phyloP scores from a whole-genome alignment of 2,113 vertebrate species.

The Pavo muticus region DNA sequence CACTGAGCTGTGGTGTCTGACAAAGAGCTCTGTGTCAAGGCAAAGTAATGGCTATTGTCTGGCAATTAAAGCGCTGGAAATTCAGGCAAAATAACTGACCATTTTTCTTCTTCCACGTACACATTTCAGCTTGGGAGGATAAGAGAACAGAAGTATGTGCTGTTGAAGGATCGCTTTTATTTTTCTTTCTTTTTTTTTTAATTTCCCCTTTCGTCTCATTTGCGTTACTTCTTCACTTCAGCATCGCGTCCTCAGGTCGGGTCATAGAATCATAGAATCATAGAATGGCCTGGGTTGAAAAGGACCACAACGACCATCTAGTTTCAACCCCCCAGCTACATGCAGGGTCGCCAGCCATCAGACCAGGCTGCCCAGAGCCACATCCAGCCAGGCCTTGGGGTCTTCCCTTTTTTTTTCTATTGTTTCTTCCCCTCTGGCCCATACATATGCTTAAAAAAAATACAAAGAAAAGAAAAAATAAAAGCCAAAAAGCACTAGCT shows the following conservation, averaged over 20 bases:
- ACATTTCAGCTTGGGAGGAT: neutral
- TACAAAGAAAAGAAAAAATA: neutral
- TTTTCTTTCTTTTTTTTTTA: neutral
- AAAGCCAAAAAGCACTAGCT: neutral
- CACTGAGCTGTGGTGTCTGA: slow-evolving; percentile 20
- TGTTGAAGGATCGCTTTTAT: neutral
- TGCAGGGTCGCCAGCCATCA: too few species aligned
- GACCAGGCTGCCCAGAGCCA: too few species aligned
- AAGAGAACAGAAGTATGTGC: slow-evolving; percentile 20
- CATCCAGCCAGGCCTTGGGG: too few species aligned
- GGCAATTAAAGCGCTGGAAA: slow-evolving; percentile 46
- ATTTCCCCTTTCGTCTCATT: slow-evolving; percentile 1
- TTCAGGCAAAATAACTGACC: slow-evolving; percentile 1
- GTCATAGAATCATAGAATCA: neutral
- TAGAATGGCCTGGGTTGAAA: neutral
- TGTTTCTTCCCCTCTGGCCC: slow-evolving; percentile 11
- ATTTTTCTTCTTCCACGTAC: slow-evolving; percentile 10
- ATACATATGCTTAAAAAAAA: neutral
- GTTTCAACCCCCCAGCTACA: too few species aligned
- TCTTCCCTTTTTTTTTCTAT: neutral
- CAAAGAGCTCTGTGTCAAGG: slow-evolving; percentile 42
- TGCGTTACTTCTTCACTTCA: neutral
- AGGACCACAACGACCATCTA: too few species aligned
- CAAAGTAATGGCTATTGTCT: slow-evolving; percentile 47
- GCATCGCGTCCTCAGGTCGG: slow-evolving; percentile 12